These are phyloP conservation scores for Drosophila lacertosa DNA, from an alignment of 1,140 invertebrate species.

Conservation along the genomic window DNA sequence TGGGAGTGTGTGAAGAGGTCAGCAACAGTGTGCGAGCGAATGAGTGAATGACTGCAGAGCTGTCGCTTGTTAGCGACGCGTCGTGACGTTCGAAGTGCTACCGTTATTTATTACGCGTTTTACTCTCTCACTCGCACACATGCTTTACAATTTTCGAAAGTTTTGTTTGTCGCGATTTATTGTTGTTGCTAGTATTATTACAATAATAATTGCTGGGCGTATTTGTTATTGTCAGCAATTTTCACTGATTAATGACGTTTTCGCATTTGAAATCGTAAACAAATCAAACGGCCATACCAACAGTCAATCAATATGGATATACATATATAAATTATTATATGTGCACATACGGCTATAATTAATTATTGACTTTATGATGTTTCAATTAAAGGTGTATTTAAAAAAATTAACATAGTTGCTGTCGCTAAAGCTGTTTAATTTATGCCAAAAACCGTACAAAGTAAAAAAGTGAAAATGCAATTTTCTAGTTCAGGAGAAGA, in stretches of 20 bases:
- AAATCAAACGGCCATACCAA: slow-evolving; percentile 32
- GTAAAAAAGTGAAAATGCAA: slow-evolving; percentile 3
- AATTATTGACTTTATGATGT: slow-evolving; percentile 52
- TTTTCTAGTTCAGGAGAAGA: slow-evolving; percentile 14
- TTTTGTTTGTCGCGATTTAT: slow-evolving; percentile 6
- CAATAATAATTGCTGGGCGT: slow-evolving; percentile 46
- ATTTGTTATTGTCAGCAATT: slow-evolving; percentile 60
- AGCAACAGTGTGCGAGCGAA: background rate
- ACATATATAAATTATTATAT: slow-evolving; percentile 5
- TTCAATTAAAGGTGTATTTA: slow-evolving; percentile 51
- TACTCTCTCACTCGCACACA: slow-evolving; percentile 20
- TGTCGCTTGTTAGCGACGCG: background rate
- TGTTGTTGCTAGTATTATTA: slow-evolving; percentile 15
- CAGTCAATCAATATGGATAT: slow-evolving; percentile 27
- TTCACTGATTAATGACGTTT: slow-evolving; percentile 59
- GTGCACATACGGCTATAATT: slow-evolving; percentile 26
- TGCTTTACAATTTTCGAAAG: slow-evolving; percentile 21
- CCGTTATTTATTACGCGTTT: slow-evolving; percentile 17
- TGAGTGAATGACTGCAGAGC: background rate
- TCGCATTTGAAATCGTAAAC: slow-evolving; percentile 49
- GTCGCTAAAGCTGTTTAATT: slow-evolving; percentile 34
- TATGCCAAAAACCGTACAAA: slow-evolving; percentile 17
- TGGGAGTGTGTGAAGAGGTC: slow-evolving; percentile 7
- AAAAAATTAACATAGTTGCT: slow-evolving; percentile 43
- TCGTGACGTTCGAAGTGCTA: slow-evolving; percentile 8